phyloP scores from a whole-genome alignment of 2,888 invertebrate species.

The Deilephila elpenor region DNA sequence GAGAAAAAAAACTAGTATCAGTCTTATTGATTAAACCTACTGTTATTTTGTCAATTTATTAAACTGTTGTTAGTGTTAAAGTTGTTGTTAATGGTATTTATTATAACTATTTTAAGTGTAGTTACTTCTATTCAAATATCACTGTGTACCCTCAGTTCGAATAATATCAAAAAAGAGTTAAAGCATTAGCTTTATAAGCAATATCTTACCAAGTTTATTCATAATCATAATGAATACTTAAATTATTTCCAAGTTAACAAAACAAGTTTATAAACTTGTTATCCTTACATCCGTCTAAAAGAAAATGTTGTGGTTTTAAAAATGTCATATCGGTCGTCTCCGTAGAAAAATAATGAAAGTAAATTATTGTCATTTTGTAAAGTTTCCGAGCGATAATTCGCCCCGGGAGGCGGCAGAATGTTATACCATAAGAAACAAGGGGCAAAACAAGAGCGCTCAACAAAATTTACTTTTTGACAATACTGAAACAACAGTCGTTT shows the following conservation, averaged over 20 bases:
- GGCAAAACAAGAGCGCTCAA: slow-evolving; percentile 45
- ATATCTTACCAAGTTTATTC: no score
- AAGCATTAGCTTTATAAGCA: no score
- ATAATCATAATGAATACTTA: no score
- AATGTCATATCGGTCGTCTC: slow-evolving; percentile 17
- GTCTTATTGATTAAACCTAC: no score
- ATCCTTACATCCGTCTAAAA: not conserved
- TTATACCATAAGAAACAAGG: slow-evolving; percentile 52
- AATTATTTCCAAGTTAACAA: not conserved
- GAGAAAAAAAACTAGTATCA: no score
- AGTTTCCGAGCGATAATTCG: slow-evolving; percentile 53
- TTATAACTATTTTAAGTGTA: no score
- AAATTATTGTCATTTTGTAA: slow-evolving; percentile 51
- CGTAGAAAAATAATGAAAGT: slow-evolving; percentile 49
- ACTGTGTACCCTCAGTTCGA: no score
- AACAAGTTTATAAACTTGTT: not conserved
- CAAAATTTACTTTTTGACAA: slow-evolving; percentile 66
- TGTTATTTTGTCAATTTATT: no score
- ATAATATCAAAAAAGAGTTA: no score
- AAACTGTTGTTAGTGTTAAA: no score
- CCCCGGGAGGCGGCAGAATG: slow-evolving; percentile 50
- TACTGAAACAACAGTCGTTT: slow-evolving; percentile 67
- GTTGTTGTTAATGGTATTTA: no score
- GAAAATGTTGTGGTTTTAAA: slow-evolving; percentile 32
- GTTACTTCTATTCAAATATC: no score